Conservation (phyloP, 2,888 invertebrate species). For the Cerceris rybyensis region DNA sequence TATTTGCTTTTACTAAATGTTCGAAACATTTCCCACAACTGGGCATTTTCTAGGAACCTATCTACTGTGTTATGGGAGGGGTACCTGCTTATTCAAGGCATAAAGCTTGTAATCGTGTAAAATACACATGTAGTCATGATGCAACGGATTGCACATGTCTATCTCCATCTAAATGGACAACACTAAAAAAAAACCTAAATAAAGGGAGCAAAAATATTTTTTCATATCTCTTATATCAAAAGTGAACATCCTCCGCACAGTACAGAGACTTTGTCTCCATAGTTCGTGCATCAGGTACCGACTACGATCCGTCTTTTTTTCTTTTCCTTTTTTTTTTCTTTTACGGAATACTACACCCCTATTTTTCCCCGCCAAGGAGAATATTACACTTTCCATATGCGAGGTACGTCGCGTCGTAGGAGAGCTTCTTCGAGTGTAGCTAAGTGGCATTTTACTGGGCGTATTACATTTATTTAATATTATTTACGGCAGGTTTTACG, state of each 20-base stretch:
- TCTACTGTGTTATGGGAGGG: too few relatives aligned
- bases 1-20: too few relatives aligned
- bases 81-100: too few relatives aligned
- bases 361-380: constrained; percentile 36
- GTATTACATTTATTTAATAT: constrained; percentile 82
- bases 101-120: too few relatives aligned
- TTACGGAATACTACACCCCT: constrained; percentile 22
- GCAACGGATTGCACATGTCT: constrained; percentile 1
- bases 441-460: constrained; percentile 78
- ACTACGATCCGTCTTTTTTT: background rate
- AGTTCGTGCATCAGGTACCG: constrained; percentile 22
- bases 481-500: constrained; percentile 81
- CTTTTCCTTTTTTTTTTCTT: constrained; percentile 5
- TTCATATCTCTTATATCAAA: constrained; percentile 32
- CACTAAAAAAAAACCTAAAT: background rate
- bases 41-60: too few relatives aligned
- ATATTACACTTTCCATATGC: constrained; percentile 52
- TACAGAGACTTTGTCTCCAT: constrained; percentile 1
- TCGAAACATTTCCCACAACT: too few relatives aligned
- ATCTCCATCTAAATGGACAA: constrained; percentile 26
- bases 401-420: constrained; percentile 29
- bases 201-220: constrained; percentile 13
- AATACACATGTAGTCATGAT: too few relatives aligned
- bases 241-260: constrained; percentile 26
- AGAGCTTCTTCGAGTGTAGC: constrained; percentile 46